Base-by-base conservation (phyloP, 2,888 invertebrate species). In the Machimus rusticus region DNA sequence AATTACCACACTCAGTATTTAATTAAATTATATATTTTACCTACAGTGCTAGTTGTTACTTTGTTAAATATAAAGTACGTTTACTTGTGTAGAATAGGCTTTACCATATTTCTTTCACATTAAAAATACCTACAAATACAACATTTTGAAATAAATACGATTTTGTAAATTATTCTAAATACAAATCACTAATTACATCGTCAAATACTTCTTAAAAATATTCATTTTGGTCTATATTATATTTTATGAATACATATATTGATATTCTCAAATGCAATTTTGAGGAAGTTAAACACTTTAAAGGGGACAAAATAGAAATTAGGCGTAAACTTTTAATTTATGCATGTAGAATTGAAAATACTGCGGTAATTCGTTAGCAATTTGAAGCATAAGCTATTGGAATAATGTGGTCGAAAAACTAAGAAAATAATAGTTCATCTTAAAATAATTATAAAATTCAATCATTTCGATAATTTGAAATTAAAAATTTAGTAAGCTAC, bases 11-110 rank as follows among this genome's bases (percentile, higher is more conserved):
- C 77, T 77, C 19, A 77, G 6, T 39, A 77, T 39, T 12, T 16
- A n/a, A n/a, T 77, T 77, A n/a, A 77, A 34, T 39, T 37, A 77
- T 19, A 77, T 77, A 23, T 37, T 77, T 77, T n/a, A 9, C n/a
- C 77, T 39, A 77, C 19, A 19, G 77, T 34, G 66, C 39, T 77
- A 34, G 31, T 16, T 77, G 37, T 76, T 9, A 37, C 37, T 3
- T 76, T 34, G 9, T 78, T 78, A 34, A 46, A 78, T 78, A 78
- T 74, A 78, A 86, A 57, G 79, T 79, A 74, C 39, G 43, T 66
- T 86, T 79, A 79, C 86, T 78, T 86, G 84, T 88, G 88, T 88
- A 88, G 88, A 88, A 88, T 88, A 88, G 87, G 88, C 88, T 88
- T 88, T 88, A 87, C 88, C 88, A 76, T 86, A 74, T 74, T 74